These are phyloP conservation scores for Tanytarsus gracilentus DNA, from an alignment of 2,888 invertebrate genomes.

Conservation along the genomic window DNA sequence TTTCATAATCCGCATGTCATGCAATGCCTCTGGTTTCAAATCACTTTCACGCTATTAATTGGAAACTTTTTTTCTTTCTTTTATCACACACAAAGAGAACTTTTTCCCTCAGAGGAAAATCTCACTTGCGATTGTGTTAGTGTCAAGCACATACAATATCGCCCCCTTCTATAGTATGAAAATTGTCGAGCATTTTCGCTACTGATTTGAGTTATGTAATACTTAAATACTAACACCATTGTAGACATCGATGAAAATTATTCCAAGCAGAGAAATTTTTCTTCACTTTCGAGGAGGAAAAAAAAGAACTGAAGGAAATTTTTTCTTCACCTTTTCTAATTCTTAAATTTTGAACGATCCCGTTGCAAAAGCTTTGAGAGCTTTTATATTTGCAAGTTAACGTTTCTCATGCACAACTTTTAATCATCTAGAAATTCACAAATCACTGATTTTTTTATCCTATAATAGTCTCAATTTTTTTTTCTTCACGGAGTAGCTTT, in stretches of 20 bases:
- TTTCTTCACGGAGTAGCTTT: constrained; percentile 21
- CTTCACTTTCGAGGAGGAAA: neutral
- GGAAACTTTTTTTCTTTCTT: too few species aligned
- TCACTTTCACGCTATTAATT: too few species aligned
- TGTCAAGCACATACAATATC: neutral
- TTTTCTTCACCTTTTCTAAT: constrained; percentile 9
- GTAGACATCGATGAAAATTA: neutral
- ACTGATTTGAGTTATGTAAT: constrained; percentile 28
- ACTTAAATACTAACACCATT: constrained; percentile 14
- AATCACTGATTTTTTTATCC: neutral
- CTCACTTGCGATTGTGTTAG: constrained; percentile 5
- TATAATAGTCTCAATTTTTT: constrained; percentile 10
- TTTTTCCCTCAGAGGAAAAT: too few species aligned
- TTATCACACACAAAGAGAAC: too few species aligned
- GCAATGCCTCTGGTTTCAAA: too few species aligned
- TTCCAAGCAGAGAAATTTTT: too few species aligned
- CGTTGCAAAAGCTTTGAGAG: constrained; percentile 22
- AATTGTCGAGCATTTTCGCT: constrained; percentile 8
- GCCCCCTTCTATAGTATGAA: neutral
- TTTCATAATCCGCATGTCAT: neutral
- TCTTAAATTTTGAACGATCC: too few species aligned
- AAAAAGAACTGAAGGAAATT: constrained; percentile 12
- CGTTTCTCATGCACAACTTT: constrained; percentile 28
- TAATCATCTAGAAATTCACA: constrained; percentile 10
- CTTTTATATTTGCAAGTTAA: constrained; percentile 26